Percentiles rank a stretch among this genome's conserved stretches.
Evolutionary conservation across 2,888 invertebrate genomes (phyloP).

Genomic region (Philhelius pedissequus): DNA sequence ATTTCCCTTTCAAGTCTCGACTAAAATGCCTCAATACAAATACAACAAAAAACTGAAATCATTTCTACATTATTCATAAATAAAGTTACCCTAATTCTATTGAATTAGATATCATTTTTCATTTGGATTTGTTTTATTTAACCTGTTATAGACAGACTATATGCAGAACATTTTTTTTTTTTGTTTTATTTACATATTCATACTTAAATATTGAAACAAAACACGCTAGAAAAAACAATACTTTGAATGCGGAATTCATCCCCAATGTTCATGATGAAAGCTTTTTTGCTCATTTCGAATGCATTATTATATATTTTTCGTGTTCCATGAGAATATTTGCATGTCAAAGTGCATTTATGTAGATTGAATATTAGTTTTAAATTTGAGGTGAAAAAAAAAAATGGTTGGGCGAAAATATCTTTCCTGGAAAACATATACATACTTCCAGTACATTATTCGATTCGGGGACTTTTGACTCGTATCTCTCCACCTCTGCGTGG

Average conservation of each 20-base stretch:
- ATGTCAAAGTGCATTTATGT: conserved; percentile 67
- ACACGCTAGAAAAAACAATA: conserved; percentile 23
- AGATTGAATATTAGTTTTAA: conserved; percentile 52
- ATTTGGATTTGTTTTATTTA: background rate
- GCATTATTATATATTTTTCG: conserved; percentile 39
- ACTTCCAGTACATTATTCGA: no score
- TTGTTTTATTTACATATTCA: no score
- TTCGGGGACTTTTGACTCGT: no score
- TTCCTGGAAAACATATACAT: background rate
- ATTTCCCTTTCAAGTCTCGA: background rate
- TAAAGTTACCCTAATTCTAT: conserved; percentile 11
- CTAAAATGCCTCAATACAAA: background rate
- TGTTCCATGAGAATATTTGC: conserved; percentile 38
- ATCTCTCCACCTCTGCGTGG: no score
- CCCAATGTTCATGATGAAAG: background rate
- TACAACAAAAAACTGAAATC: background rate
- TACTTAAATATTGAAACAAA: conserved; percentile 8
- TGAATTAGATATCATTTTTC: conserved; percentile 12
- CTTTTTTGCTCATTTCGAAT: background rate
- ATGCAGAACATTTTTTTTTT: background rate
- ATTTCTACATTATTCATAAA: no score
- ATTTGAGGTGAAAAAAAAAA: background rate
- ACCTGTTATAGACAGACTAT: background rate
- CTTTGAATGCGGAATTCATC: background rate
- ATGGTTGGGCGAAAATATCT: background rate